Evolutionary conservation across 2,797 vertebrate species (phyloP).

Genomic region (Malacoctenus gilli): DNA sequence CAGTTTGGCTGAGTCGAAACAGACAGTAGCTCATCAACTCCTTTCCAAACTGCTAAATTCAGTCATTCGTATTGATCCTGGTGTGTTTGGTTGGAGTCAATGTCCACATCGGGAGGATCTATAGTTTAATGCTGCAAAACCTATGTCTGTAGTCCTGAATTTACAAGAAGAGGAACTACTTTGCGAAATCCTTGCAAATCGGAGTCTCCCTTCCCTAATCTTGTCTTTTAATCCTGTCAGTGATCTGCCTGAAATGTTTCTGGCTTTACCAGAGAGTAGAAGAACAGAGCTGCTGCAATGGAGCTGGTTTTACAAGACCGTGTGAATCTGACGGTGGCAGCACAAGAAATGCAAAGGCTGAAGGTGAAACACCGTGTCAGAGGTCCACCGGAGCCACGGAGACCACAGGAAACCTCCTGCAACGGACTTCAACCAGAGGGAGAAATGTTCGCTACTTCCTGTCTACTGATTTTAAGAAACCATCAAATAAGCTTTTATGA

Average conservation of each 20-base stretch:
- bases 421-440: too few relatives aligned
- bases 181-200: not conserved
- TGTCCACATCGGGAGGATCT: not conserved
- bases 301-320: conserved; percentile 11
- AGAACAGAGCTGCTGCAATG: not conserved
- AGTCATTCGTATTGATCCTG: not conserved
- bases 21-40: too few relatives aligned
- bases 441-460: too few relatives aligned
- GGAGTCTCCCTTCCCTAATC: not conserved
- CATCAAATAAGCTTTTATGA: too few relatives aligned
- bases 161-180: not conserved
- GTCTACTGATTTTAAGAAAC: too few relatives aligned
- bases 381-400: too few relatives aligned
- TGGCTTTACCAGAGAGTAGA: not conserved
- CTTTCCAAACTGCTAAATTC: too few relatives aligned
- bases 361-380: conserved; percentile 16
- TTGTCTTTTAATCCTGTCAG: not conserved
- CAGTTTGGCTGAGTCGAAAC: not conserved
- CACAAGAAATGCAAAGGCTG: conserved; percentile 10
- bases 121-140: not conserved
- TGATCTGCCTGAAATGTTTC: conserved; percentile 1
- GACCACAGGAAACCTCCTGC: too few relatives aligned
- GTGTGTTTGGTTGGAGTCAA: not conserved
- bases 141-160: not conserved
- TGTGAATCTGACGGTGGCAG: conserved; percentile 5